Evolutionary conservation across 2,113 vertebrate species (phyloP), one percentile per base, ranked within the genome.

Genomic region (Protobothrops mucrosquamatus): DNA sequence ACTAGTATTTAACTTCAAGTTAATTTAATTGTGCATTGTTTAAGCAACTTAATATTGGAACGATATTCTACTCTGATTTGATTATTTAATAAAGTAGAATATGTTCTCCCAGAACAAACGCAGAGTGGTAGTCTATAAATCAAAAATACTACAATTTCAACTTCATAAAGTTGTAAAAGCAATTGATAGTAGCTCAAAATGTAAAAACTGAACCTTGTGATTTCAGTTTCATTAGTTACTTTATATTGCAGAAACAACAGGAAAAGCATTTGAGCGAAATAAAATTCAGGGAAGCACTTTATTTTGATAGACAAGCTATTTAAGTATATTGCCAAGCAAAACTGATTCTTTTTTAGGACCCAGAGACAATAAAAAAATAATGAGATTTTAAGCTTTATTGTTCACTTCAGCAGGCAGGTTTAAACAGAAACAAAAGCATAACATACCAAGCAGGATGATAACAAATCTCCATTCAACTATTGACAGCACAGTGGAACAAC

Each of bases 221-320:
- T 56, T 43, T 93, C 48, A 87, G 54, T 81, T 59, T 59, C 6
- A 22, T 22, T 48, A 64, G 23, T 85, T 90, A 39, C 54, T 43
- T 61, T 52, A 55, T 87, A 48, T 46, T 87, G 46, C 69, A 64
- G 48, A 86, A 89, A 92, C 48, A 56, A 55, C 64, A 51, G 34
- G 14, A 34, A 34, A 48, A 54, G 26, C 51, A 87, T 92, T 92
- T 87, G 24, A 87, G 26, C 51, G 3, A n/a, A 92, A 43, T 22
- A 90, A 85, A 90, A 34, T 92, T 87, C 26, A 56, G 56, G 34
- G 48, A 74, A 87, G 81, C 39, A 87, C 69, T 92, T 92, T 26
- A 89, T 85, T 85, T 55, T 89, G 34, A 89, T 54, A 89, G 93
- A 55, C 22, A 57, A 85, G 91, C 85, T 94, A 89, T 57, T 94